Conservation (phyloP, 2,113 vertebrate species). For the Dissostichus mawsoni region DNA sequence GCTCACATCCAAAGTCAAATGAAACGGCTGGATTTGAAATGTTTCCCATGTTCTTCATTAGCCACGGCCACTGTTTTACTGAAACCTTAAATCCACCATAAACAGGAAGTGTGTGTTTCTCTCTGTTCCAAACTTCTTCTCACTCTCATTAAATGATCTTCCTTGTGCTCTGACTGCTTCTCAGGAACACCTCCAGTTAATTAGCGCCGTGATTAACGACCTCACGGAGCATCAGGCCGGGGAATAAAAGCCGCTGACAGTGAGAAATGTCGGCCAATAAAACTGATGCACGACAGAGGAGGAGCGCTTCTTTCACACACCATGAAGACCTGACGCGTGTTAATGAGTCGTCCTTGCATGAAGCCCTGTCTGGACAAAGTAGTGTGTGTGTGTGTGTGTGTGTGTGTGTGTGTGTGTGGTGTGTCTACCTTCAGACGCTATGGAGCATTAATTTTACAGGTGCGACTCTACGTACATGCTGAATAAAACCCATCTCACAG, state of each 20-base stretch:
- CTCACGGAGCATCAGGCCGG: no score
- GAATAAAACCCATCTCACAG: conserved; percentile 36
- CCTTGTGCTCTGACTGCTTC: neutral
- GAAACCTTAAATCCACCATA: neutral
- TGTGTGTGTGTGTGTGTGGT: no score
- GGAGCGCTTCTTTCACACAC: neutral
- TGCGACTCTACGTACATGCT: conserved; percentile 1
- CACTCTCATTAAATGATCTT: neutral
- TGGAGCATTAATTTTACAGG: conserved; percentile 43
- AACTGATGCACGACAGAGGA: neutral
- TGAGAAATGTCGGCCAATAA: neutral
- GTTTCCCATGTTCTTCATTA: no score
- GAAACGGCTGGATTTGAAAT: no score
- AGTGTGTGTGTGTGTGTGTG: no score
- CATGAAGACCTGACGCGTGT: conserved; percentile 4
- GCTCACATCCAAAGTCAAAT: no score
- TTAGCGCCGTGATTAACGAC: neutral
- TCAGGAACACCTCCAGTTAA: neutral
- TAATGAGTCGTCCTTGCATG: conserved; percentile 11
- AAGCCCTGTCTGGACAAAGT: neutral
- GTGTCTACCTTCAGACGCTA: conserved; percentile 7
- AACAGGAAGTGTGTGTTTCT: neutral
- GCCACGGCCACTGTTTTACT: no score
- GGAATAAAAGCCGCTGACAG: neutral
- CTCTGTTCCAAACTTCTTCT: neutral